These are phyloP conservation scores for Romanogobio albipinnatus DNA, from an alignment of 2,113 vertebrate genomes.

Conservation along the genomic window DNA sequence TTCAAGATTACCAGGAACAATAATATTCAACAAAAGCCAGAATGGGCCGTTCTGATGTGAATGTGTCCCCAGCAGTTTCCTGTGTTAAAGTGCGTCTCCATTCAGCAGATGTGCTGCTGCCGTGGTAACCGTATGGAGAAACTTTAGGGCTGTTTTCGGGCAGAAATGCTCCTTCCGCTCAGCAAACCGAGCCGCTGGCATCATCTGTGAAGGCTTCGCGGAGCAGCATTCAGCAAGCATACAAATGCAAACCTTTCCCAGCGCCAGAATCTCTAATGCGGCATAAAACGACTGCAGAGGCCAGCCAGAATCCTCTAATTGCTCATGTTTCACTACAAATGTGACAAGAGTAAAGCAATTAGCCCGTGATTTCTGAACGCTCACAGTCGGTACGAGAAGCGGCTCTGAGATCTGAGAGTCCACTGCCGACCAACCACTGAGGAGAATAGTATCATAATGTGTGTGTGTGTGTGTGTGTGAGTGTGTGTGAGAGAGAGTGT, in stretches of 20 bases:
- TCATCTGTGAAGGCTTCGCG: neutral
- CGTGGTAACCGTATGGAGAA: neutral
- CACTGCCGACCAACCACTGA: no score
- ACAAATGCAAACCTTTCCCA: neutral
- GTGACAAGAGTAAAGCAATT: constrained; percentile 33
- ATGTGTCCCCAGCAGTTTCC: neutral
- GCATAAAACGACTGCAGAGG: constrained; percentile 8
- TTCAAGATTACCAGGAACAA: no score
- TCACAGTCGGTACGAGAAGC: neutral
- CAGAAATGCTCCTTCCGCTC: neutral
- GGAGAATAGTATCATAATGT: no score
- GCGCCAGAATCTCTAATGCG: constrained; percentile 22
- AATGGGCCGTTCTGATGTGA: neutral
- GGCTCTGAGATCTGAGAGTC: neutral
- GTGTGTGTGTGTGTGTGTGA: no score
- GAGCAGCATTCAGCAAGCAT: constrained; percentile 11
- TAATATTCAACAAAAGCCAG: no score
- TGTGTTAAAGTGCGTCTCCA: neutral
- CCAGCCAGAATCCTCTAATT: constrained; percentile 31
- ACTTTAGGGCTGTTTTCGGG: constrained; percentile 9
- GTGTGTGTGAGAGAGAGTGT: no score
- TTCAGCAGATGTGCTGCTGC: neutral
- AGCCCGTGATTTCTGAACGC: neutral
- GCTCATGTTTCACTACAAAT: constrained; percentile 34
- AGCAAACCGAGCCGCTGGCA: neutral